Base-by-base conservation (phyloP, 92 coral and sea anemone species). In the Umimayanthus chanpuru region DNA sequence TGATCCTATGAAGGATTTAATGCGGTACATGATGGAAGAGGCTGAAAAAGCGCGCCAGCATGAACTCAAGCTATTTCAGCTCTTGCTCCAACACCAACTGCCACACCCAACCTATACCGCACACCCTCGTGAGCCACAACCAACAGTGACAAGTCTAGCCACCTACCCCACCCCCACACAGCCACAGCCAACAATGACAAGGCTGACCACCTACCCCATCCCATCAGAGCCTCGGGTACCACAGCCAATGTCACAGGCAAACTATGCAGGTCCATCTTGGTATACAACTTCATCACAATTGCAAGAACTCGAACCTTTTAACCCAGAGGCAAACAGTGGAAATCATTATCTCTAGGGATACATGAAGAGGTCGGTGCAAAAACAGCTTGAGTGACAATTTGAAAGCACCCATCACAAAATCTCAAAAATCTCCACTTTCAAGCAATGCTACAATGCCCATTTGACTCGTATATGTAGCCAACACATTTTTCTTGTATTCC, bases 31-130 rank as follows among this genome's bases (percentile, higher is more conserved):
- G 81, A 89, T 55, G 80, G 85, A 86, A 61, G 91, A 84, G 55
- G 86, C 86, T 84, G 85, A 89, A 87, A 89, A 66, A 77, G 79
- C 88, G 18, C 85, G 88, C 56, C 77, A 89, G 91, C 91, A 89
- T 82, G 91, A 89, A 53, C 16, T 89, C 88, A 89, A 75, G 70
- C 91, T 89, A 73, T 89, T 82, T 76, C 88, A 82, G 71, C 28
- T 89, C 82, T 87, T 89, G 66, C n/a, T 89, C 71, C 71, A 73
- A 83, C 85, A 89, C 71, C 86, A 75, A 72, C 77, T 40, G 83
- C 80, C 85, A 76, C 68, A 29, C 91, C 88, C 88, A 82, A 26
- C 81, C 53, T 77, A 77, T 77, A 38, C 81, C 23, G 81, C 81
- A 76, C 80, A 76, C 80, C 49, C 80, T 41, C 56, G 20, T 76